Conservation (phyloP, 2,113 vertebrate genomes). For the Psettodes erumei region DNA sequence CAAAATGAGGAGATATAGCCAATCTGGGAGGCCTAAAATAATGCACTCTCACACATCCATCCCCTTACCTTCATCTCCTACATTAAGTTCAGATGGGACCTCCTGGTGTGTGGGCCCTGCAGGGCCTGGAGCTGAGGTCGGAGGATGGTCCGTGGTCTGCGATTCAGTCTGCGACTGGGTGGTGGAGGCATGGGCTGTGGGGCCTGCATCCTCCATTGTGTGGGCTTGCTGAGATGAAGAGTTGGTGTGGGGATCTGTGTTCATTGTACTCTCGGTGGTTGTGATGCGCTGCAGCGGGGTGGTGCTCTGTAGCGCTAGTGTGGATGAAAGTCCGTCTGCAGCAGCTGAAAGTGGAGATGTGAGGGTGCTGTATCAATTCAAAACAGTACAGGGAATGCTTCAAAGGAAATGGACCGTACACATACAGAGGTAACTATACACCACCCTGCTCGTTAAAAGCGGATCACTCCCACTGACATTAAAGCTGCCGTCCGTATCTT, state of each 20-base stretch:
- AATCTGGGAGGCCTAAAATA: background rate
- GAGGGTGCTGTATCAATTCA: conserved; percentile 33
- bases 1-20: background rate
- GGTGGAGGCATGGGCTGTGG: conserved; percentile 58
- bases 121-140: conserved; percentile 36
- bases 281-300: conserved; percentile 6
- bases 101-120: conserved; percentile 63
- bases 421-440: background rate
- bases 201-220: conserved; percentile 41
- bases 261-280: conserved; percentile 5
- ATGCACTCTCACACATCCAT: background rate
- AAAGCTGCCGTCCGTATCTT: background rate
- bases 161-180: conserved; percentile 50
- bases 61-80: conserved; percentile 78
- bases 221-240: conserved; percentile 52
- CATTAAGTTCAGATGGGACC: conserved; percentile 77
- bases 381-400: conserved; percentile 42
- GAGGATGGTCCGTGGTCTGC: conserved; percentile 3
- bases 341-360: conserved; percentile 43
- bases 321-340: conserved; percentile 50
- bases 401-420: conserved; percentile 14
- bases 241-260: conserved; percentile 27
- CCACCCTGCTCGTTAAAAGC: conserved; percentile 4
- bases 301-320: background rate
- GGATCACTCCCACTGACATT: conserved; percentile 5